Base-by-base conservation (phyloP, 2,113 vertebrate genomes). In the Suncus etruscus region DNA sequence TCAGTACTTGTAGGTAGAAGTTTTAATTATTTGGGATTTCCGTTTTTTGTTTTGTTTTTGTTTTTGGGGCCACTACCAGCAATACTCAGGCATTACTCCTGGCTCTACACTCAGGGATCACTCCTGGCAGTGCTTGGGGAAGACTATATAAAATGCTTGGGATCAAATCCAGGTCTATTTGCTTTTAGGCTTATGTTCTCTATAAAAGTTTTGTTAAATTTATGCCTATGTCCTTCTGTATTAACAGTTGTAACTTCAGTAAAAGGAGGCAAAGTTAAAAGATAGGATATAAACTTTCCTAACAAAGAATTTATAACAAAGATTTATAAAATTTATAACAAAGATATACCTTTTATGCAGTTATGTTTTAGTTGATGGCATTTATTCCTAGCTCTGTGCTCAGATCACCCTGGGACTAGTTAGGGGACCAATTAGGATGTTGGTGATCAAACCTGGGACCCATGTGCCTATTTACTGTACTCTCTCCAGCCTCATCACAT, bases 181-280 rank as follows among this genome's bases (percentile, higher is more conserved):
- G 50, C 50, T 12, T 12, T 12, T n/a, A n/a, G n/a, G n/a, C 16
- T 54, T 11, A 11, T 54, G 4, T 54, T 54, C 51, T 90, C 29
- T 87, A 66, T 90, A 76, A 82, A 79, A n/a, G 3, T 81, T 81
- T 87, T 94, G 61, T 91, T 76, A 92, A 80, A 65, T 76, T 91
- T 82, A 77, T 82, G 24, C 32, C 16, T 70, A 31, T 76, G 39
- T 1, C 80, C 6, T 83, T 83, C 10, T 87, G 25, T 87, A 61
- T 63, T 75, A 91, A 79, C n/a, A 80, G 2, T 94, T 92, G 70
- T 79, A 87, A 63, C 11, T 12, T 27, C 73, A n/a, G 4, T 74
- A 20, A 63, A 90, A 86, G 58, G 50, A 9, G 16, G 11, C 4
- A 88, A 61, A 69, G 48, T 89, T 82, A 78, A 83, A 85, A 76